These are phyloP conservation scores for Sesia bembeciformis DNA, from an alignment of 2,888 invertebrate genomes.

Conservation along the genomic window DNA sequence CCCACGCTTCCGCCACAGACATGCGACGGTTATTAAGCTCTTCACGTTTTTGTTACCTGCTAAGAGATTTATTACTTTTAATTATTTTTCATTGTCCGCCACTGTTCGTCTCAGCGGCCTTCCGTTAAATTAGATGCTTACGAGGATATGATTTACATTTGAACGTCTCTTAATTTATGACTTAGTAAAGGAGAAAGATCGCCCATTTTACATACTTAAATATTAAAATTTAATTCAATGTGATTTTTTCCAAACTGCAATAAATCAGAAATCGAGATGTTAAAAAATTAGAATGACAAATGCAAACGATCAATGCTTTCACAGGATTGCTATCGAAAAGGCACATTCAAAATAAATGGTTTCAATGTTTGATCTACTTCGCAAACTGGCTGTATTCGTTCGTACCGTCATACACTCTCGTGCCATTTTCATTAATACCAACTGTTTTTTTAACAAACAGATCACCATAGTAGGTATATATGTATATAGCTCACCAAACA, in stretches of 20 bases:
- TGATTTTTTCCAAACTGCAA: not conserved
- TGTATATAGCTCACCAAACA: no score
- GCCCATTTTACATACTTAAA: not conserved
- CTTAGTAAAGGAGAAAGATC: constrained; percentile 3
- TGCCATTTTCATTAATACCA: not conserved
- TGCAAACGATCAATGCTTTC: not conserved
- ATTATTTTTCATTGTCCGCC: constrained; percentile 71
- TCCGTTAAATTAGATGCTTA: constrained; percentile 60
- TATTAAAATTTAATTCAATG: not conserved
- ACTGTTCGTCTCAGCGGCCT: constrained; percentile 50
- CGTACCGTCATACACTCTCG: not conserved
- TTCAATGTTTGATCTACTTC: not conserved
- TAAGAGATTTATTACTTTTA: constrained; percentile 74
- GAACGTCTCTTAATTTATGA: constrained; percentile 37
- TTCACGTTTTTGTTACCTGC: constrained; percentile 70
- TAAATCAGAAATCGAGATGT: not conserved
- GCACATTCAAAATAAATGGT: not conserved
- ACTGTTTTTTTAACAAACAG: no score
- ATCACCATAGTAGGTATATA: no score
- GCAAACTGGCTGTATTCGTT: not conserved
- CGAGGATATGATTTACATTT: constrained; percentile 46
- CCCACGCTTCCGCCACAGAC: constrained; percentile 56
- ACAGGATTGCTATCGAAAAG: not conserved
- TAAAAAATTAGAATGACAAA: not conserved
- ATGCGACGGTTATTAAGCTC: constrained; percentile 71